phyloP scores from a whole-genome alignment of 2,113 vertebrate species.

The Clarias batrachus region DNA sequence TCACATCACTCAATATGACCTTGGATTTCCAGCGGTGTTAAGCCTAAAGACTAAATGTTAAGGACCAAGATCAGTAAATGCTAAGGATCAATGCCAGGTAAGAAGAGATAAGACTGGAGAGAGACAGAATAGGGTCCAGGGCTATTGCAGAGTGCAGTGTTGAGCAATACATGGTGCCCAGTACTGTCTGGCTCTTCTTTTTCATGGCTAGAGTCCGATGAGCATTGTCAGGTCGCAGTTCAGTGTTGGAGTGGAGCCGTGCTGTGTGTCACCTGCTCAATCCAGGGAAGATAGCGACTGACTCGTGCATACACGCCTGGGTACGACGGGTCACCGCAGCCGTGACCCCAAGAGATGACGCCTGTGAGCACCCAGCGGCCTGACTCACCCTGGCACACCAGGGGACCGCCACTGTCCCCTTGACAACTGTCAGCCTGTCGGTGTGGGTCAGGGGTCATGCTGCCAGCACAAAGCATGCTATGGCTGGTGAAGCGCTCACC shows the following conservation, averaged over 20 bases:
- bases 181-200: constrained; percentile 36
- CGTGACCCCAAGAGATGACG: constrained; percentile 83
- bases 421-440: constrained; percentile 78
- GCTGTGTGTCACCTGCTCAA: constrained; percentile 73
- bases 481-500: constrained; percentile 82
- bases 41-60: constrained; percentile 36
- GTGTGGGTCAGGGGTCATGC: constrained; percentile 78
- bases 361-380: constrained; percentile 84
- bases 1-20: constrained; percentile 28
- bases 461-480: constrained; percentile 85
- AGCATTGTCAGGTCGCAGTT: constrained; percentile 4
- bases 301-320: constrained; percentile 87
- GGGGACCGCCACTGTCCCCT: constrained; percentile 85
- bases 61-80: constrained; percentile 43
- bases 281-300: constrained; percentile 83
- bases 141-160: constrained; percentile 12
- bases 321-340: constrained; percentile 80
- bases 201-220: constrained; percentile 30
- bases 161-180: constrained; percentile 29
- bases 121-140: constrained; percentile 24
- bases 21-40: constrained; percentile 10
- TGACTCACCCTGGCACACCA: constrained; percentile 77
- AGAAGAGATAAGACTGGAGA: constrained; percentile 30
- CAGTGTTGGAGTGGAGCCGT: constrained; percentile 51
- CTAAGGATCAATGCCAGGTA: constrained; percentile 32